phyloP scores from a whole-genome alignment of 2,888 invertebrate species.

The Tachystola acroxantha region DNA sequence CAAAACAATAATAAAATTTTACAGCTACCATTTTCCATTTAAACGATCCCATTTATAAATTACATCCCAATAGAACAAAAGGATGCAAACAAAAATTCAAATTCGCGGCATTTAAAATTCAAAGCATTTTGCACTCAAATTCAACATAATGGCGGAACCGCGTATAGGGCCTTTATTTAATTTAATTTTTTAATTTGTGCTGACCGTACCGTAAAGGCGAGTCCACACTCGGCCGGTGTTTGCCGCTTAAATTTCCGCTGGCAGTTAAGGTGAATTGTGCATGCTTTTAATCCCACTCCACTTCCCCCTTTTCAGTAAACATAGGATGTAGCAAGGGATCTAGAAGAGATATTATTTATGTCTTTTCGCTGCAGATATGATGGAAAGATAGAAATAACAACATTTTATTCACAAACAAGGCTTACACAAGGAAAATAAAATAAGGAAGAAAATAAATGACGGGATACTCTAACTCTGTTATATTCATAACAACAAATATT shows the following conservation, averaged over 20 bases:
- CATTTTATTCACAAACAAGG: neutral
- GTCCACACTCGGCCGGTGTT: constrained; percentile 16
- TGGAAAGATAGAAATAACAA: neutral
- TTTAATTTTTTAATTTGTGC: constrained; percentile 34
- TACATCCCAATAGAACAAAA: neutral
- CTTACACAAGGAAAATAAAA: too few relatives aligned
- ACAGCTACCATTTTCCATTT: too few relatives aligned
- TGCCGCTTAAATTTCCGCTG: constrained; percentile 28
- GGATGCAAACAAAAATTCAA: constrained; percentile 3
- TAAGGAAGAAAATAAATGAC: too few relatives aligned
- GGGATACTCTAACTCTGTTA: too few relatives aligned
- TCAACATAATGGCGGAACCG: neutral
- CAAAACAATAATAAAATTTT: too few relatives aligned
- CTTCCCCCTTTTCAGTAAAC: constrained; percentile 18
- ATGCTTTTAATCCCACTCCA: constrained; percentile 35
- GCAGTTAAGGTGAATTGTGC: constrained; percentile 37
- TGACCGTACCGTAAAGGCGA: constrained; percentile 18
- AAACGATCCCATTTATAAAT: neutral
- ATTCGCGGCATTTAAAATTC: constrained; percentile 6
- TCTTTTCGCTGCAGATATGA: too few relatives aligned
- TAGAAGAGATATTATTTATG: neutral
- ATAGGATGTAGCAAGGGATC: neutral
- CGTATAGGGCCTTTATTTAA: constrained; percentile 16
- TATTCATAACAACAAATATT: too few relatives aligned
- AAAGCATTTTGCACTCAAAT: constrained; percentile 1